Evolutionary conservation across 2,797 vertebrate species (phyloP), one percentile per base, ranked within the genome.

Genomic region (Potorous gilbertii): DNA sequence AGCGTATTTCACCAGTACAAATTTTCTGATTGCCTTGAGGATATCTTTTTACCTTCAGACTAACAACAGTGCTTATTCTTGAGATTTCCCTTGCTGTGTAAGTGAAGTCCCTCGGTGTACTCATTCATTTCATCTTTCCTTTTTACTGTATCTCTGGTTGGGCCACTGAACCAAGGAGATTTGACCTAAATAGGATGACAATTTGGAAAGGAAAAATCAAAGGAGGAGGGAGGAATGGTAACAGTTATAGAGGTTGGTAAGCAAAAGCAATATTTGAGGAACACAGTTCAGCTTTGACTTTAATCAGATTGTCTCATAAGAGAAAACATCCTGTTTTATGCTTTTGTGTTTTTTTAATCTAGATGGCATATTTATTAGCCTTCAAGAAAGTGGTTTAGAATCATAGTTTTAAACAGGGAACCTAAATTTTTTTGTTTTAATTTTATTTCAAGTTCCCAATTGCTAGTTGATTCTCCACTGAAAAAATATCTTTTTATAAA

Each of bases 1-100:
- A 97, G 98, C 98, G 98, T 98, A 98, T 98, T 98, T 98, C 98
- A 98, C 97, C 98, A 98, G 98, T 98, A 96, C 97, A 98, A 98
- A 98, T 97, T 97, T 98, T 98, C 97, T 98, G 95, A 94, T 97
- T 98, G 98, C 98, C 98, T 98, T 98, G 95, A 97, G 98, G 98
- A 97, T 91, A 97, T 98, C 95, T 93, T 98, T 90, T 96, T 95
- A 92, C 95, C 93, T 98, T 97, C 93, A 93, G 93, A 95, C 16
- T 97, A 96, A 94, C 27, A 96, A 66, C 0, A 90, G 34, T 59
- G 90, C 27, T 97, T 95, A 9, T 91, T 93, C 95, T 93, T 96
- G 59, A 94, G 93, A 95, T 95, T 96, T 95, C 50, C 90, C 46
- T 50, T 6, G 46, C 56, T 94, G 89, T 96, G 93, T 34, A 74